phyloP scores from a whole-genome alignment of 2,113 vertebrate genomes.

The Tylochromis polylepis region DNA sequence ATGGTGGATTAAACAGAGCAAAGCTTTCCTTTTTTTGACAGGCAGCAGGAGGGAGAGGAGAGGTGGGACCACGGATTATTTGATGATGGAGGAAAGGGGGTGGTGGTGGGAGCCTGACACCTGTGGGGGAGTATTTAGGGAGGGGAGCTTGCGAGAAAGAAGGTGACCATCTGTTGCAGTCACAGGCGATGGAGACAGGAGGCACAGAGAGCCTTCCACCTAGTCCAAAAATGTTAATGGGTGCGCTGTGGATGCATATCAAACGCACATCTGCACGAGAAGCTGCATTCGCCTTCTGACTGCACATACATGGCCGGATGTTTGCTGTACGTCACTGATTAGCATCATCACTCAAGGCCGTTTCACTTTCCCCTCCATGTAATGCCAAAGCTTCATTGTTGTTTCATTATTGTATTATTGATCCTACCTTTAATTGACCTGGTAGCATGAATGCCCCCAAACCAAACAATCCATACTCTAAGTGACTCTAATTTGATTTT shows the following conservation, averaged over 20 bases:
- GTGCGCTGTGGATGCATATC: conserved; percentile 49
- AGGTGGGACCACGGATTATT: conserved; percentile 43
- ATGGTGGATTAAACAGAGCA: conserved; percentile 37
- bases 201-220: conserved; percentile 54
- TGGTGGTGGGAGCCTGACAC: conserved; percentile 40
- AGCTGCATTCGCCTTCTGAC: background rate
- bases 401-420: conserved; percentile 66
- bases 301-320: background rate
- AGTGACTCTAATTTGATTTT: conserved; percentile 61
- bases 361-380: background rate
- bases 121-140: conserved; percentile 41
- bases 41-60: background rate
- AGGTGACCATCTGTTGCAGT: conserved; percentile 68
- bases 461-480: conserved; percentile 63
- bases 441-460: conserved; percentile 61
- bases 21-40: conserved; percentile 28
- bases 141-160: background rate
- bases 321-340: background rate
- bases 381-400: conserved; percentile 46
- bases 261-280: conserved; percentile 54
- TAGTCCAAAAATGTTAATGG: conserved; percentile 69
- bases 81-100: conserved; percentile 15
- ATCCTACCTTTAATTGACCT: conserved; percentile 64
- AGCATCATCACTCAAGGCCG: background rate
- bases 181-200: conserved; percentile 47